phyloP scores from a whole-genome alignment of 1,140 invertebrate genomes.

The Sitophilus oryzae region DNA sequence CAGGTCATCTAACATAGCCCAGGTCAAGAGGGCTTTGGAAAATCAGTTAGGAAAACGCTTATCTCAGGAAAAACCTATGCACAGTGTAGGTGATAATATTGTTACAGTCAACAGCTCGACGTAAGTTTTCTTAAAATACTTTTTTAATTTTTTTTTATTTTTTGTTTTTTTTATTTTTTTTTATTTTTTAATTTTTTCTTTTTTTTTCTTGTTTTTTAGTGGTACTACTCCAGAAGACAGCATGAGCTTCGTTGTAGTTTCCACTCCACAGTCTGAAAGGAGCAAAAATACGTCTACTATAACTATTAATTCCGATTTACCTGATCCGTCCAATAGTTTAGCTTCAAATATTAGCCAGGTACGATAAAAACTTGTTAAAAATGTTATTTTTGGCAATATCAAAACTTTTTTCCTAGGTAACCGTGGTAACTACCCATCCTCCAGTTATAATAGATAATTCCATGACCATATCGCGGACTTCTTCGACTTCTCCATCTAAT shows the following conservation, averaged over 20 bases:
- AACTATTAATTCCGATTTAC: conserved; percentile 51
- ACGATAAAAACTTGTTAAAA: conserved; percentile 6
- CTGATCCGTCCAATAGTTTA: conserved; percentile 60
- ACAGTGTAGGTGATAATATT: conserved; percentile 21
- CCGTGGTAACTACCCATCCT: conserved; percentile 76
- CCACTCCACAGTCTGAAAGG: conserved; percentile 27
- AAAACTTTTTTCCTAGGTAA: conserved; percentile 46
- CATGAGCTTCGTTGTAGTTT: conserved; percentile 31
- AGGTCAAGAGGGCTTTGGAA: conserved; percentile 29
- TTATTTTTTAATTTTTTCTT: not conserved
- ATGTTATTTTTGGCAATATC: conserved; percentile 14
- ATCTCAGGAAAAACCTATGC: conserved; percentile 17
- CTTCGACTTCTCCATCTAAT: conserved; percentile 41
- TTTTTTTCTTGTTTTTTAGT: conserved; percentile 5
- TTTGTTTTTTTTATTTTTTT: too few species aligned
- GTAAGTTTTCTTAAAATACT: conserved; percentile 6
- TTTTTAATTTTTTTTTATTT: not conserved
- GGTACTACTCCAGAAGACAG: conserved; percentile 28
- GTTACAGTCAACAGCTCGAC: conserved; percentile 30
- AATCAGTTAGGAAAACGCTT: conserved; percentile 24
- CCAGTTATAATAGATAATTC: conserved; percentile 61
- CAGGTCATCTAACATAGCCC: conserved; percentile 18
- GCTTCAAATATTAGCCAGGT: conserved; percentile 63
- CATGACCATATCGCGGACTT: conserved; percentile 34
- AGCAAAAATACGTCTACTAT: conserved; percentile 53